Percentiles rank a stretch among this genome's conserved stretches.
Conservation (phyloP, 2,113 vertebrate genomes). For the Kryptolebias marmoratus region DNA sequence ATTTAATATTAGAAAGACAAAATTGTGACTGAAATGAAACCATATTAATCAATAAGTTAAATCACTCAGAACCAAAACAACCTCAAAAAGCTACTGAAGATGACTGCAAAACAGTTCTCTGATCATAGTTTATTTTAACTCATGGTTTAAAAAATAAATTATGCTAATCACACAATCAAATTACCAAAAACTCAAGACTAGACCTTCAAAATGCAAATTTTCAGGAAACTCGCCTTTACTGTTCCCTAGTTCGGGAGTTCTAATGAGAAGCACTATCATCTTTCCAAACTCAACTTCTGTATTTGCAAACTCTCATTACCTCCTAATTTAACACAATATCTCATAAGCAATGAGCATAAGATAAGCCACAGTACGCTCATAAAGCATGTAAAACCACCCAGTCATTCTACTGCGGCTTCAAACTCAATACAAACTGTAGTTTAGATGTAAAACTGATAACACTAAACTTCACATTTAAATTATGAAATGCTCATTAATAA, state of each 20-base stretch:
- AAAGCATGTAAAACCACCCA: background rate
- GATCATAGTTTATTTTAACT: no score
- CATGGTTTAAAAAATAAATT: no score
- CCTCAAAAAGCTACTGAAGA: no score
- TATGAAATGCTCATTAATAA: conserved; percentile 9
- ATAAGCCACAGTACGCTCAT: background rate
- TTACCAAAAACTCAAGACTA: no score
- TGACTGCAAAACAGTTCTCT: no score
- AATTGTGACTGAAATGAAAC: no score
- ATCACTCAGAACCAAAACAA: no score
- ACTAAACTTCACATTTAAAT: conserved; percentile 15
- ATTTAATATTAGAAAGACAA: no score
- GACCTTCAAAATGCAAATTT: no score
- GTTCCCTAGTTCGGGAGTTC: conserved; percentile 19
- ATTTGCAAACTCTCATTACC: background rate
- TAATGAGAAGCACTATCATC: background rate
- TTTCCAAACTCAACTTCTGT: background rate
- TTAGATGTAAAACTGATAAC: conserved; percentile 7
- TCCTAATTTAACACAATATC: background rate
- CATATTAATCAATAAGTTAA: no score
- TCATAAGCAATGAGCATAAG: background rate
- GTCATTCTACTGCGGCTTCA: background rate
- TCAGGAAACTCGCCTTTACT: no score
- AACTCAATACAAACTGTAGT: background rate
- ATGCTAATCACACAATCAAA: no score